Percentiles rank a stretch among this genome's conserved stretches.
These are phyloP conservation scores for Drosophila formosana DNA, from an alignment of 2,888 invertebrate genomes.

Conservation along the genomic window DNA sequence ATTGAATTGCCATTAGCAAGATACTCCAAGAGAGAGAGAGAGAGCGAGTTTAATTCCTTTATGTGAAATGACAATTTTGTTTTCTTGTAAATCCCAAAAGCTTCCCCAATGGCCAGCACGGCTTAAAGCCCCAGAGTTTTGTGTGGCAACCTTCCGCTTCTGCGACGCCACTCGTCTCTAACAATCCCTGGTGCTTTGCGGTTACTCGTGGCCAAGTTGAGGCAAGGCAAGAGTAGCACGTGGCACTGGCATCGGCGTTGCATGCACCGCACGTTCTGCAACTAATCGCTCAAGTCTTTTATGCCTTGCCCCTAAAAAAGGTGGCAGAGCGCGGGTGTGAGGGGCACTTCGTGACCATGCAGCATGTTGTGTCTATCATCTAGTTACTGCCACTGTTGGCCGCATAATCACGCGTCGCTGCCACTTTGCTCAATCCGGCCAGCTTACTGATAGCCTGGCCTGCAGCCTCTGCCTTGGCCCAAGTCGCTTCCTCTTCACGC, in stretches of 20 bases:
- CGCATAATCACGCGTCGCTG: slow-evolving; percentile 65
- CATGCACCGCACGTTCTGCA: slow-evolving; percentile 75
- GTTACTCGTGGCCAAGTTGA: slow-evolving; percentile 32
- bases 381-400: slow-evolving; percentile 24
- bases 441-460: slow-evolving; percentile 61
- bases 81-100: slow-evolving; percentile 56
- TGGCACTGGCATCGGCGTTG: slow-evolving; percentile 33
- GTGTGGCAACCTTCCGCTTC: neutral
- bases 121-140: slow-evolving; percentile 48
- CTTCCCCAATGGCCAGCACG: slow-evolving; percentile 46
- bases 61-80: slow-evolving; percentile 53
- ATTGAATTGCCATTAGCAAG: slow-evolving; percentile 37
- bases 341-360: slow-evolving; percentile 57
- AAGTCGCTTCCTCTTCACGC: neutral
- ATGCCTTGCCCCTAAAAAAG: slow-evolving; percentile 51
- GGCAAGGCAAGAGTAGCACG: slow-evolving; percentile 14
- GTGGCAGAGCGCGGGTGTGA: slow-evolving; percentile 1
- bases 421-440: slow-evolving; percentile 72
- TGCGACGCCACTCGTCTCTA: neutral
- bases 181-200: slow-evolving; percentile 19
- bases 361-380: slow-evolving; percentile 52
- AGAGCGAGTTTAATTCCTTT: slow-evolving; percentile 23
- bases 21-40: slow-evolving; percentile 2
- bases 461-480: slow-evolving; percentile 8
- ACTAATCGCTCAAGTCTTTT: slow-evolving; percentile 82